These are phyloP conservation scores for Branchellion lobata DNA, from an alignment of 2,888 invertebrate species.

Conservation along the genomic window DNA sequence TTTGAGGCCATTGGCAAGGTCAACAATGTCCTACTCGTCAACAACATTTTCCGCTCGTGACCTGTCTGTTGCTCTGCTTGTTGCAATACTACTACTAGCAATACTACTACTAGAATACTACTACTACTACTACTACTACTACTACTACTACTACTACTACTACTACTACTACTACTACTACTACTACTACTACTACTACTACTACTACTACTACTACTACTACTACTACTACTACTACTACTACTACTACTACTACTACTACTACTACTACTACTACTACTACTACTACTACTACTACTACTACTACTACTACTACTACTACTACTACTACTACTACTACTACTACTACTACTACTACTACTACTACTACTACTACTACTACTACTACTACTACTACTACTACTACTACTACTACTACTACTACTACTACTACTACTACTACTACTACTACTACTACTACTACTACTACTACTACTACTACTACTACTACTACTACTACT, in stretches of 20 bases:
- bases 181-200: conserved; percentile 28
- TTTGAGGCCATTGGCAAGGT: not conserved
- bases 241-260: conserved; percentile 21
- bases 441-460: not conserved
- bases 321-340: conserved; percentile 27
- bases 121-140: not conserved
- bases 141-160: conserved; percentile 29
- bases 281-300: conserved; percentile 31
- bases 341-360: conserved; percentile 12
- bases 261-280: conserved; percentile 30
- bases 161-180: conserved; percentile 30
- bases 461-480: not conserved
- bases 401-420: conserved; percentile 1
- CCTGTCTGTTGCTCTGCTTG: not conserved
- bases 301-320: conserved; percentile 20
- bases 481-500: conserved; percentile 1
- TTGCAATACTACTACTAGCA: not conserved
- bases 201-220: conserved; percentile 31
- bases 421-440: conserved; percentile 4
- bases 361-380: conserved; percentile 23
- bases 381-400: conserved; percentile 20
- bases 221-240: conserved; percentile 38
- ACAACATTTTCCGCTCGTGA: not conserved
- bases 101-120: not conserved
- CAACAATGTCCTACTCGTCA: not conserved